phyloP scores from a whole-genome alignment of 2,888 invertebrate genomes.

The Eumacrocentrus americanus region DNA sequence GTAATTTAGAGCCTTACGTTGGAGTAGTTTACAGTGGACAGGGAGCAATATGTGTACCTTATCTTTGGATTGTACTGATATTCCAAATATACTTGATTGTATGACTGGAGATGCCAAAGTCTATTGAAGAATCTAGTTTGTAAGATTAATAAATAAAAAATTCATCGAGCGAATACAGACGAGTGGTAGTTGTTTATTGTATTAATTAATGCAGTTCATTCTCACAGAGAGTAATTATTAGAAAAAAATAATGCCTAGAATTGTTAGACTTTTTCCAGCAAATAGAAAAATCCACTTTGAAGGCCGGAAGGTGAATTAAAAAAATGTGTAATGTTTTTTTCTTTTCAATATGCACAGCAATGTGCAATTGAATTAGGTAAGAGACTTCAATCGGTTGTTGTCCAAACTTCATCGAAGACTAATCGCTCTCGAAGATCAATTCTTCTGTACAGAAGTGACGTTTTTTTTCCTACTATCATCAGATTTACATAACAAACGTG shows the following conservation, averaged over 20 bases:
- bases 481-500: constrained; percentile 32
- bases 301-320: neutral
- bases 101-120: constrained; percentile 11
- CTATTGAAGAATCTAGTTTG: constrained; percentile 2
- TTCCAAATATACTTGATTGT: constrained; percentile 32
- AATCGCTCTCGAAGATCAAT: no score
- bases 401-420: no score
- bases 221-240: constrained; percentile 37
- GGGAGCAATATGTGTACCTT: neutral
- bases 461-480: constrained; percentile 24
- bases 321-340: neutral
- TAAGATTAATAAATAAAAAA: constrained; percentile 13
- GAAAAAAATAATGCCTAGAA: constrained; percentile 43
- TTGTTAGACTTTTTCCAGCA: constrained; percentile 13
- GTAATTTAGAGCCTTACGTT: constrained; percentile 64
- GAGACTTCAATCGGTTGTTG: no score
- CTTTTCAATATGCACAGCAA: no score
- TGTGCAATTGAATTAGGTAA: no score
- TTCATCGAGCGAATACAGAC: neutral
- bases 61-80: constrained; percentile 11
- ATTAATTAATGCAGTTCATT: constrained; percentile 39
- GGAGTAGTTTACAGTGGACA: constrained; percentile 46
- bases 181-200: constrained; percentile 28
- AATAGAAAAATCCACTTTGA: neutral
- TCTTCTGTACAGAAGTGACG: no score